Evolutionary conservation across 2,888 invertebrate genomes (phyloP).

Genomic region (Melolontha melolontha): DNA sequence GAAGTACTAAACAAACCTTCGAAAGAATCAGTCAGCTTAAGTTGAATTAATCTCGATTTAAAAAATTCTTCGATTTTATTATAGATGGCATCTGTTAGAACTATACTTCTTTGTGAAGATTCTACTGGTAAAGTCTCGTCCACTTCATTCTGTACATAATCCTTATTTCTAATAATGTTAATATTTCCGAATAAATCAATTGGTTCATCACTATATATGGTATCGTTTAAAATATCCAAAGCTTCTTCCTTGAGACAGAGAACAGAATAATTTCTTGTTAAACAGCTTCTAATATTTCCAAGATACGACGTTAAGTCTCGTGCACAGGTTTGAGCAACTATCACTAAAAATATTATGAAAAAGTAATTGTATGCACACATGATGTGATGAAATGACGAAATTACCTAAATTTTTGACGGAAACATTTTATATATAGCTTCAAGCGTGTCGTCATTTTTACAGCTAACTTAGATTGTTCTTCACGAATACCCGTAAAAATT

Average conservation of each 20-base stretch:
- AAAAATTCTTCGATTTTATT: conserved; percentile 64
- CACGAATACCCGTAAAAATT: conserved; percentile 52
- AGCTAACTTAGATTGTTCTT: conserved; percentile 49
- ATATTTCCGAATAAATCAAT: conserved; percentile 58
- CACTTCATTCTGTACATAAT: conserved; percentile 55
- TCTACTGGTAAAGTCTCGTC: conserved; percentile 70
- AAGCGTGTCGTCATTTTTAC: conserved; percentile 51
- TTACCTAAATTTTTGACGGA: neutral
- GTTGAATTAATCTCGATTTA: conserved; percentile 64
- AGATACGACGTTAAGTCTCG: conserved; percentile 12
- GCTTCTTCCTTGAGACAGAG: conserved; percentile 66
- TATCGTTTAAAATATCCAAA: conserved; percentile 63
- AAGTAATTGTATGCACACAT: conserved; percentile 5
- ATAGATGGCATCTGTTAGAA: conserved; percentile 63
- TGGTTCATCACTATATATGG: conserved; percentile 61
- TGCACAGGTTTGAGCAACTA: neutral
- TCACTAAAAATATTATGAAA: conserved; percentile 1
- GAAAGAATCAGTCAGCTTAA: conserved; percentile 60
- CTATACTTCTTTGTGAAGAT: conserved; percentile 67
- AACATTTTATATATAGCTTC: conserved; percentile 46
- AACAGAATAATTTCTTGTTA: conserved; percentile 57
- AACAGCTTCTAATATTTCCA: conserved; percentile 51
- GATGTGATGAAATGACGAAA: conserved; percentile 7
- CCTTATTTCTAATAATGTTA: conserved; percentile 61
- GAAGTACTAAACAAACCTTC: conserved; percentile 56